phyloP scores from a whole-genome alignment of 2,113 vertebrate species.

The Oncorhynchus kisutch region DNA sequence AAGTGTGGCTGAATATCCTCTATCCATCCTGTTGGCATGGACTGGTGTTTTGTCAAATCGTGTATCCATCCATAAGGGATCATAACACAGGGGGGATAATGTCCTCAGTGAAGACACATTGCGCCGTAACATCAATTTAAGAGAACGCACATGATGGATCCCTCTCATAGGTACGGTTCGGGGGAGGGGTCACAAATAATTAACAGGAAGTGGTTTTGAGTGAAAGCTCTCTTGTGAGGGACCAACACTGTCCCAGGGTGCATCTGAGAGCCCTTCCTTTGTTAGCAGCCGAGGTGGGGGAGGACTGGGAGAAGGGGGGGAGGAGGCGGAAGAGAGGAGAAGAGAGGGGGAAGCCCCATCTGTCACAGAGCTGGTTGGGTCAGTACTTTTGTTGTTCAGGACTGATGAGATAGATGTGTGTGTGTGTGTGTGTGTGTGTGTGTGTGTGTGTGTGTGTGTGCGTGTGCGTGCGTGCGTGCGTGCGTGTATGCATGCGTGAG shows the following conservation, averaged over 20 bases:
- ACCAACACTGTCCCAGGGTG: not conserved
- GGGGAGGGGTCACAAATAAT: slow-evolving; percentile 43
- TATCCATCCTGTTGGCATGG: too few species aligned
- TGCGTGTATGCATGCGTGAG: too few species aligned
- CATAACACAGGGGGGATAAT: not conserved
- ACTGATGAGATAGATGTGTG: slow-evolving; percentile 54
- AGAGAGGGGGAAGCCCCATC: slow-evolving; percentile 45
- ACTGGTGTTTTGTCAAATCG: too few species aligned
- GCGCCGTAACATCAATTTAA: not conserved
- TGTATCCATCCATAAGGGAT: not conserved
- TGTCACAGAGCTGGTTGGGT: slow-evolving; percentile 54
- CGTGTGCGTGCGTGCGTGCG: too few species aligned
- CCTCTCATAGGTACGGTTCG: slow-evolving; percentile 12
- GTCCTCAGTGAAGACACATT: not conserved
- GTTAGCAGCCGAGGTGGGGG: not conserved
- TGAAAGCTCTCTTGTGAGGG: slow-evolving; percentile 37
- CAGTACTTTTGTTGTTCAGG: slow-evolving; percentile 63
- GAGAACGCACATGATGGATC: slow-evolving; percentile 42
- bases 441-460: not conserved
- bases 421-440: too few species aligned
- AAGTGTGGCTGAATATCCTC: too few species aligned
- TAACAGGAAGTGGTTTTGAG: slow-evolving; percentile 52
- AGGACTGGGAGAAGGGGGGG: not conserved
- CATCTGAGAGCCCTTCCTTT: slow-evolving; percentile 13
- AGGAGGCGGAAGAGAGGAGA: not conserved